Evolutionary conservation across 2,797 vertebrate species (phyloP).

Genomic region (Schizopygopsis pylzovi): DNA sequence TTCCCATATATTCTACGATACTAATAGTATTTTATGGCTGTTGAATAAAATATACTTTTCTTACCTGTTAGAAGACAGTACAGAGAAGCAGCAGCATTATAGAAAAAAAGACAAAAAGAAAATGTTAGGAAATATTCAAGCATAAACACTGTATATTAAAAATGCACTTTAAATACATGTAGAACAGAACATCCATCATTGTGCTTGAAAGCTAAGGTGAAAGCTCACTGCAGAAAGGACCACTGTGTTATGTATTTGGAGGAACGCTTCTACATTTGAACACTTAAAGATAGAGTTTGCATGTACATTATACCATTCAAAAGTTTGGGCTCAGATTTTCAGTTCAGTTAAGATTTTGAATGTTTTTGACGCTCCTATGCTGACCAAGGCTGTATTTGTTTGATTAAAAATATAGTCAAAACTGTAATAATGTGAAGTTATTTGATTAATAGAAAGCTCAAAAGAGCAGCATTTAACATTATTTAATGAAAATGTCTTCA

Average conservation of each 20-base stretch:
- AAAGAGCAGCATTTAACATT: not conserved
- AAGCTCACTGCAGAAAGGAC: constrained; percentile 22
- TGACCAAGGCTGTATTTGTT: not conserved
- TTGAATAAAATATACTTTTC: not conserved
- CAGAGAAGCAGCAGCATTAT: not conserved
- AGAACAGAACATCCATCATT: not conserved
- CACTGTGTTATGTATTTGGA: constrained; percentile 5
- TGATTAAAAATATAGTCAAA: not conserved
- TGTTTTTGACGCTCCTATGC: not conserved
- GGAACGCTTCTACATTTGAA: constrained; percentile 27
- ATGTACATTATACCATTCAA: not conserved
- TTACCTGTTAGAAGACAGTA: constrained; percentile 51
- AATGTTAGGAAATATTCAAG: constrained; percentile 9
- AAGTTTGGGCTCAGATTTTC: not conserved
- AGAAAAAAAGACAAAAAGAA: not conserved
- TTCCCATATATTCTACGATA: constrained; percentile 46
- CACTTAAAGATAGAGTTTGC: constrained; percentile 6
- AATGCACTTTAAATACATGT: not conserved
- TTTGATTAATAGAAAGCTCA: not conserved
- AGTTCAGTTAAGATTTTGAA: not conserved
- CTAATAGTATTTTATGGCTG: not conserved
- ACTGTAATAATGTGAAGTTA: not conserved
- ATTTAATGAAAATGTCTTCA: not conserved
- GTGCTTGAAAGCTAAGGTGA: not conserved
- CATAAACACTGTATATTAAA: not conserved